Evolutionary conservation across 2,113 vertebrate species (phyloP).

Genomic region (Tinamus guttatus): DNA sequence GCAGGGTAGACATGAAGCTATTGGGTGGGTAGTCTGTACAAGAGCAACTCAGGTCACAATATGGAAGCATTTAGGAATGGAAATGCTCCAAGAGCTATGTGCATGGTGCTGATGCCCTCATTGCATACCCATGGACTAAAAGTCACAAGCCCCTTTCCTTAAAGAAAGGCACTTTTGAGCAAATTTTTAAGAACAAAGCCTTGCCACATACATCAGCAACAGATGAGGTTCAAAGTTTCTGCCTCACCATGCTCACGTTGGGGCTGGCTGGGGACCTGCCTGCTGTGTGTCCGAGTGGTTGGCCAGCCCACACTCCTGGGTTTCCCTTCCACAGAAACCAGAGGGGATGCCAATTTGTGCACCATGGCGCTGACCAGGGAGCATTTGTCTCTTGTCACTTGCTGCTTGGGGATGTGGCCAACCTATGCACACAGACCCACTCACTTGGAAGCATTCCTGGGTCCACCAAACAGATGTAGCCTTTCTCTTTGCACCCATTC

Average conservation of each 20-base stretch:
- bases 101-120: neutral
- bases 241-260: fast-evolving
- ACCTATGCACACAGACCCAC: neutral
- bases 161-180: neutral
- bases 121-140: neutral
- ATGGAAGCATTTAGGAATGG: neutral
- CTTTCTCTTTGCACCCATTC: neutral
- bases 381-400: neutral
- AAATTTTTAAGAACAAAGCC: neutral
- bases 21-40: neutral
- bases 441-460: neutral
- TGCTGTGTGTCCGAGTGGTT: neutral
- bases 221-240: neutral
- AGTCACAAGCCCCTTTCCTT: neutral
- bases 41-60: neutral
- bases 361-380: neutral
- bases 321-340: conserved; percentile 1
- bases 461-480: neutral
- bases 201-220: neutral
- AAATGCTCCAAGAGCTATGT: neutral
- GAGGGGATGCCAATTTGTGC: neutral
- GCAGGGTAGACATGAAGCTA: neutral
- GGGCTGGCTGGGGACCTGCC: neutral
- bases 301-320: neutral
- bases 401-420: neutral